Conservation (phyloP, 1,140 invertebrate genomes). For the Bombus pascuorum region DNA sequence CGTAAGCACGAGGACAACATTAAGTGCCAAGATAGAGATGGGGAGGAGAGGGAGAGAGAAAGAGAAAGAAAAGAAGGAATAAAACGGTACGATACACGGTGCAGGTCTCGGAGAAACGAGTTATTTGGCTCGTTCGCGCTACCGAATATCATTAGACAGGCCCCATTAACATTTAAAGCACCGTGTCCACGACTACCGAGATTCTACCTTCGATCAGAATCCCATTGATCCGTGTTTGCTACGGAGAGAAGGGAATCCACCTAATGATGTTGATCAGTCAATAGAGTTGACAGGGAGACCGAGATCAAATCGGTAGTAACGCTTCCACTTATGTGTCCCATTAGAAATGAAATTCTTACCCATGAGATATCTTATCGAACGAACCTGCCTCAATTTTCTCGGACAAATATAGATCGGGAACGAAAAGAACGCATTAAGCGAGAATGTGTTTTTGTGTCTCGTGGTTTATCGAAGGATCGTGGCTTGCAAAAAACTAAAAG, state of each 20-base stretch:
- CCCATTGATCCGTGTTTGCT: conserved; percentile 34
- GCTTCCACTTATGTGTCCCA: conserved; percentile 57
- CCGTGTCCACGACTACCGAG: conserved; percentile 47
- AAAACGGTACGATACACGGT: conserved; percentile 1
- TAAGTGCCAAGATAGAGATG: not conserved
- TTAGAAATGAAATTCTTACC: conserved; percentile 58
- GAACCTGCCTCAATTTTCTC: conserved; percentile 45
- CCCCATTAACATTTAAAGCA: conserved; percentile 67
- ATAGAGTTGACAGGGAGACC: conserved; percentile 61
- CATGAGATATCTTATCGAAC: conserved; percentile 33
- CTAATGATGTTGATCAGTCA: conserved; percentile 73
- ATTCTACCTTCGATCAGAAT: conserved; percentile 49
- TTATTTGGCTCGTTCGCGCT: conserved; percentile 54
- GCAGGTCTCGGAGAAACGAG: conserved; percentile 43
- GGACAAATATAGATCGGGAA: conserved; percentile 13
- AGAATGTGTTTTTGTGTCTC: not conserved
- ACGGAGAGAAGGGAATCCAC: conserved; percentile 27
- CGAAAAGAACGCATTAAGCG: not conserved
- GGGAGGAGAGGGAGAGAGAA: not conserved
- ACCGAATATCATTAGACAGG: conserved; percentile 69
- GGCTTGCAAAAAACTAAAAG: conserved; percentile 28
- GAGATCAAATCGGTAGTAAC: conserved; percentile 64
- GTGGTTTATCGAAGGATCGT: not conserved
- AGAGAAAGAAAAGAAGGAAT: not conserved
- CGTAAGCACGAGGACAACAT: conserved; percentile 8